Conservation (phyloP, 92 coral and sea anemone genomes). For the Paramuricea clavata region DNA sequence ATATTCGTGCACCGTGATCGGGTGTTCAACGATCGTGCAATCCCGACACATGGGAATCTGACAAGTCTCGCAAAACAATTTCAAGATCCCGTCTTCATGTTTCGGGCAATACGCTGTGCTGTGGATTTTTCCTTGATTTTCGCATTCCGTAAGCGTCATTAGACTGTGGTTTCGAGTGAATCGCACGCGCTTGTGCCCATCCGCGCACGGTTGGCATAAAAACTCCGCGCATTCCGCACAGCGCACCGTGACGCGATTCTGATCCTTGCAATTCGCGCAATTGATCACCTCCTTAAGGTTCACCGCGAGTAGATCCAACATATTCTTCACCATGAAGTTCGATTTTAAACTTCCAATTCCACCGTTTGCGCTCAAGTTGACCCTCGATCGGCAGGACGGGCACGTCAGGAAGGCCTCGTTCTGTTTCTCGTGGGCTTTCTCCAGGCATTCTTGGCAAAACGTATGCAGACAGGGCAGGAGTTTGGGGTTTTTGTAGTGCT, state of each 20-base stretch:
- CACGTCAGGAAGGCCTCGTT: conserved; percentile 48
- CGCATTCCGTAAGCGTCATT: conserved; percentile 40
- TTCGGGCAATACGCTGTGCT: conserved; percentile 43
- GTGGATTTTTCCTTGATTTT: conserved; percentile 39
- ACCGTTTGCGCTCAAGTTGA: conserved; percentile 11
- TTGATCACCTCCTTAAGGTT: conserved; percentile 33
- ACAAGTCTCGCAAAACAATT: conserved; percentile 44
- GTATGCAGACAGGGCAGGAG: conserved; percentile 39
- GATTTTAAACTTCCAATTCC: conserved; percentile 35
- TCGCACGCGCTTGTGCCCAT: conserved; percentile 36
- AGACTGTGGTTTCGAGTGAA: conserved; percentile 37
- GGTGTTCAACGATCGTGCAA: conserved; percentile 37
- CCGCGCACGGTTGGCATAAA: conserved; percentile 43
- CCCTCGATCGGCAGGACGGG: conserved; percentile 84
- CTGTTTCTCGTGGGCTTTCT: conserved; percentile 18
- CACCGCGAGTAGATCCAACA: conserved; percentile 33
- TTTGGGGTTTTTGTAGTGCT: conserved; percentile 45
- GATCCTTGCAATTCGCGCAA: conserved; percentile 18
- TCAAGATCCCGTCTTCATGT: conserved; percentile 43
- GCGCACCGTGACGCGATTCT: conserved; percentile 39
- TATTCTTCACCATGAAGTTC: conserved; percentile 40
- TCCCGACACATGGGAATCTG: conserved; percentile 41
- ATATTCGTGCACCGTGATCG: conserved; percentile 36
- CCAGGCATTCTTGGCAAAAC: conserved; percentile 44
- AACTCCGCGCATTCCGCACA: conserved; percentile 46